Evolutionary conservation across 2,797 vertebrate species (phyloP), one percentile per base, ranked within the genome.

Genomic region (Sebastes umbrosus): DNA sequence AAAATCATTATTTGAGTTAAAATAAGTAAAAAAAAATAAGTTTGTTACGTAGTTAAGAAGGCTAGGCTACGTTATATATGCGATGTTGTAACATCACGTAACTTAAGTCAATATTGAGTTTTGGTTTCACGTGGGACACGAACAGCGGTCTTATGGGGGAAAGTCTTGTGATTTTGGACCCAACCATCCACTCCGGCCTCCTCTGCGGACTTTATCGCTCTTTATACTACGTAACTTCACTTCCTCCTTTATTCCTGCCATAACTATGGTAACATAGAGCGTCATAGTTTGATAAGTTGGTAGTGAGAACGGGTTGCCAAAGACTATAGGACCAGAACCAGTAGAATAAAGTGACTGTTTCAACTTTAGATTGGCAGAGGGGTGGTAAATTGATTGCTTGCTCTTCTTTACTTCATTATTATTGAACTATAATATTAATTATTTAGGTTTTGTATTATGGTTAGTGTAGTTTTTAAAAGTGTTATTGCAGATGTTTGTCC

Each of bases 121-220:
- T 46, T 46, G 43, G 6, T 46, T 46, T 46, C 16, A 18, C 14
- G 16, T 18, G 43, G 14, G 14, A 18, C 43, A 50, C 0, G 6
- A 18, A 50, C 43, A 50, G 18, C 1, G 16, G 43, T 20, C 43
- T 50, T 18, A 18, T 50, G 43, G 43, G 16, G 16, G 43, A 50
- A 50, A 50, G 43, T 50, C 43, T 16, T 50, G 43, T 50, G 43
- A 50, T 50, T 8, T 50, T 20, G 18, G 46, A 50, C 7, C 46
- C 18, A 50, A 8, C 16, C 16, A 50, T 50, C 46, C 46, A 20
- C 20, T 0, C 50, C 9, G 9, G 8, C 0, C 50, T 54, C 50
- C 9, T 1, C 20, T 0, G 6, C 0, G 16, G 16, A 52, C 8
- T n/a, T 5, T 52, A 54, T 54, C 9, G 20, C 50, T 54, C 0